Base-by-base conservation (phyloP, 2,113 vertebrate species). In the Hippocampus comes region DNA sequence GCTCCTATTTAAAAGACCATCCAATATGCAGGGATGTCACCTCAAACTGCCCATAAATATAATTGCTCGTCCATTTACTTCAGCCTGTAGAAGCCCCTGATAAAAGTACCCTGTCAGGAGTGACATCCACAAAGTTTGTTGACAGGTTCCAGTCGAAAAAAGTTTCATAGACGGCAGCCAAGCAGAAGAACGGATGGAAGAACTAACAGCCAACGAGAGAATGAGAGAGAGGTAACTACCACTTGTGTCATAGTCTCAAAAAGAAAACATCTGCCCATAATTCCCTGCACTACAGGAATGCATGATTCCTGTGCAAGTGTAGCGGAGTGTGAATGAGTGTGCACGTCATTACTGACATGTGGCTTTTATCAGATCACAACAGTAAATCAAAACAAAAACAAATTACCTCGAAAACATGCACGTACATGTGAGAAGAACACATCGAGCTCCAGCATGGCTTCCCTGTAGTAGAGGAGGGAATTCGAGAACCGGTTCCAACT, bases 21-120 rank as follows among this genome's bases (percentile, higher is more conserved):
- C 89, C 91, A 92, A 91, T 91, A 93, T 90, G 90, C 91, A 92
- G 91, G 86, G 86, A 90, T 92, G 92, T 92, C 91, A 93, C 89
- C 86, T 89, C 88, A 90, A 91, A 91, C 89, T 89, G 90, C 84
- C 90, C 88, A 87, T 91, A 92, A 91, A 89, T 55, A 90, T 92
- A 92, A 93, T 92, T 93, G 92, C 90, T 84, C 84, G 77, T 91
- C 91, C 90, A 93, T 93, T 92, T 92, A 89, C 79, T 73, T 82
- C 81, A 88, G 82, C 85, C 82, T 84, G 85, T 85, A 83, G 88
- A 89, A 89, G 86, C 81, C 78, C 77, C 84, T 82, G 87, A 90
- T 91, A 91, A 92, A 91, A 90, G 86, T 85, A 87, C 73, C 84
- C 91, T 92, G 90, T 92, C 91, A 91, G 75, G 87, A 7, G 71